A percentile compares a stretch with the other conserved stretches of the same genome.
phyloP scores from a whole-genome alignment of 2,888 invertebrate species.

The Encarsia formosa region DNA sequence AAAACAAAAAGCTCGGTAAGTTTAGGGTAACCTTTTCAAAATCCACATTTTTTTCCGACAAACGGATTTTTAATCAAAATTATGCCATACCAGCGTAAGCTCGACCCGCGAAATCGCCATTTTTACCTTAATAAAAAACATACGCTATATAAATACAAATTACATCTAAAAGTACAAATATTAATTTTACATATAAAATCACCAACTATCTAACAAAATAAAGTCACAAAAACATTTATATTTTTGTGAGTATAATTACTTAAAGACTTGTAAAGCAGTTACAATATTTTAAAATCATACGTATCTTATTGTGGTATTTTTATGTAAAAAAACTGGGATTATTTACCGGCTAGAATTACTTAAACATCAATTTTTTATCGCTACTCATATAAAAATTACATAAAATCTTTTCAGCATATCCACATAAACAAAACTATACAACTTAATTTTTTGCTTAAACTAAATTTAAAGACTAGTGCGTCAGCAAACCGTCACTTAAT shows the following conservation, averaged over 20 bases:
- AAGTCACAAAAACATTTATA: too few relatives aligned
- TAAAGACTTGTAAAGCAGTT: too few relatives aligned
- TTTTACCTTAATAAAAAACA: conserved; percentile 4
- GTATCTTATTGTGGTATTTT: too few relatives aligned
- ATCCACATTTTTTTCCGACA: background rate
- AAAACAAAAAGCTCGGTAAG: conserved; percentile 12
- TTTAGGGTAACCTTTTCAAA: background rate
- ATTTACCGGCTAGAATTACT: too few relatives aligned
- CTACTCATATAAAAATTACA: background rate
- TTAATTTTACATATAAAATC: too few relatives aligned
- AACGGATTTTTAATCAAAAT: background rate
- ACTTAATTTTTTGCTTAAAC: conserved; percentile 2
- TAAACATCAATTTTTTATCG: too few relatives aligned
- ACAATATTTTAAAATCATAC: too few relatives aligned
- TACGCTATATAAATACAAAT: too few relatives aligned
- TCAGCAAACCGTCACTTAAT: conserved; percentile 12
- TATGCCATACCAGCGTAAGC: conserved; percentile 1
- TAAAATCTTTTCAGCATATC: background rate
- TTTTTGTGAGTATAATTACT: too few relatives aligned
- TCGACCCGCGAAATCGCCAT: conserved; percentile 8
- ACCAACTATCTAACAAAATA: too few relatives aligned
- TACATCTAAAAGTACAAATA: too few relatives aligned
- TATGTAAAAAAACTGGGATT: too few relatives aligned
- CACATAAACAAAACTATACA: conserved; percentile 4
- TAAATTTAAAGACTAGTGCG: conserved; percentile 24